These are phyloP conservation scores for Vombatus ursinus DNA, from an alignment of 2,113 vertebrate genomes.

Conservation along the genomic window DNA sequence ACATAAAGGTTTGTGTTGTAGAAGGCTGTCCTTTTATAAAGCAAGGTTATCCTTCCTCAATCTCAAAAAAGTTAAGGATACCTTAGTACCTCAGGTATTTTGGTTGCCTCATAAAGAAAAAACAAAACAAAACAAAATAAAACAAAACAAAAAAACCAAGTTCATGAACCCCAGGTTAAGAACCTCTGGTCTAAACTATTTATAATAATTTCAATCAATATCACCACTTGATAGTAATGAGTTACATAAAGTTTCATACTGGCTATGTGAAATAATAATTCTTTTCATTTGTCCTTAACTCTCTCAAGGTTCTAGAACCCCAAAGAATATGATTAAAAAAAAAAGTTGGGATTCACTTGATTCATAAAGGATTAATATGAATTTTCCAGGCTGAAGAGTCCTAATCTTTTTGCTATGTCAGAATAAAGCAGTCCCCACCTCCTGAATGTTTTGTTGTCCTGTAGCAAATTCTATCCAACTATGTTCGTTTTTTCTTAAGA, in stretches of 20 bases:
- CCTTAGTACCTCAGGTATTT: not conserved
- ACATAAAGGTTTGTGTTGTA: not conserved
- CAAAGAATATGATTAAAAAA: not conserved
- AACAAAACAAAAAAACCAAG: not conserved
- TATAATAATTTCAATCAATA: not conserved
- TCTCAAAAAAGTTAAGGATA: not conserved
- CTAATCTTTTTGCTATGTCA: not conserved
- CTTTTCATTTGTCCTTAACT: not conserved
- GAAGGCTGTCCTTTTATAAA: not conserved
- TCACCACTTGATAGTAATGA: not conserved
- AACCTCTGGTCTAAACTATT: not conserved
- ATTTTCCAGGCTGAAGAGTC: not conserved
- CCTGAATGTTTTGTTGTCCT: not conserved
- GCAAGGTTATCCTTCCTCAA: not conserved
- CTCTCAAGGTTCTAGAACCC: not conserved
- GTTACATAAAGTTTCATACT: not conserved
- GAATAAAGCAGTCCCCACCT: not conserved
- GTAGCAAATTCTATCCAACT: not conserved
- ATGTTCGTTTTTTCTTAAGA: not conserved
- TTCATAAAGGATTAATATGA: not conserved
- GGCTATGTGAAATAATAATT: not conserved
- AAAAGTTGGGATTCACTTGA: not conserved
- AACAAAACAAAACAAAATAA: no score
- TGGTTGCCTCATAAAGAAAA: not conserved
- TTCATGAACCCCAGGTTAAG: not conserved